A percentile compares a stretch with the other conserved stretches of the same genome.
Evolutionary conservation across 1,140 invertebrate species (phyloP).

Genomic region (Bombus soroeensis): DNA sequence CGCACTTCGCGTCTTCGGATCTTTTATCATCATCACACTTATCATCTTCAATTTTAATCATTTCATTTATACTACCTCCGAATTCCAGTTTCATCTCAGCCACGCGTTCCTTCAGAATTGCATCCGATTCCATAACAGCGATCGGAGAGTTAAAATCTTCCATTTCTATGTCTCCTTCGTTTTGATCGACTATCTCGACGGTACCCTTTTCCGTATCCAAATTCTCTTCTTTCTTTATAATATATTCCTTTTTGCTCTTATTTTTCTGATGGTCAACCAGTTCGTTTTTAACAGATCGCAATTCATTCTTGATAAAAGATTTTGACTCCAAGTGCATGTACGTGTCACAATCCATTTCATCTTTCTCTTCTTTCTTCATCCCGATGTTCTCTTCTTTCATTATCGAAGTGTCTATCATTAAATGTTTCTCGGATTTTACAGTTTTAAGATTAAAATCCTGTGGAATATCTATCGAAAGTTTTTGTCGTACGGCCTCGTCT

Average conservation of each 20-base stretch:
- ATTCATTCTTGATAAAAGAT: slow-evolving; percentile 50
- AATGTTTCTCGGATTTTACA: slow-evolving; percentile 11
- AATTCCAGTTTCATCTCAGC: slow-evolving; percentile 82
- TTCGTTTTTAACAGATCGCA: not conserved
- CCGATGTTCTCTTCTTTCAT: slow-evolving; percentile 7
- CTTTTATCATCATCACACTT: slow-evolving; percentile 55
- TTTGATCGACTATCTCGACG: slow-evolving; percentile 78
- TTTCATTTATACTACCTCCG: slow-evolving; percentile 67
- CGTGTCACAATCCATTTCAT: slow-evolving; percentile 38
- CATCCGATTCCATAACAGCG: slow-evolving; percentile 77
- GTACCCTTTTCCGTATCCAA: slow-evolving; percentile 65
- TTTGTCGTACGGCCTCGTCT: slow-evolving; percentile 32
- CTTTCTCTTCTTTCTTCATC: slow-evolving; percentile 39
- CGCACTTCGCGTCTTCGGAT: slow-evolving; percentile 22
- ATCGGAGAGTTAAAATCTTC: slow-evolving; percentile 78
- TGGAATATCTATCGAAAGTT: slow-evolving; percentile 45
- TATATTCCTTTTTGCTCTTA: not conserved
- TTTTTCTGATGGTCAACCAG: not conserved
- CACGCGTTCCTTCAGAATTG: slow-evolving; percentile 77
- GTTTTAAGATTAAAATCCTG: slow-evolving; percentile 39
- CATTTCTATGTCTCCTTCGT: slow-evolving; percentile 71
- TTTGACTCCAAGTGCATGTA: not conserved
- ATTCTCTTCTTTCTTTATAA: slow-evolving; percentile 41
- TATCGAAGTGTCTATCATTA: slow-evolving; percentile 23
- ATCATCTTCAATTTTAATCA: slow-evolving; percentile 58